phyloP scores from a whole-genome alignment of 2,888 invertebrate species.

The Andrena trimmerana region DNA sequence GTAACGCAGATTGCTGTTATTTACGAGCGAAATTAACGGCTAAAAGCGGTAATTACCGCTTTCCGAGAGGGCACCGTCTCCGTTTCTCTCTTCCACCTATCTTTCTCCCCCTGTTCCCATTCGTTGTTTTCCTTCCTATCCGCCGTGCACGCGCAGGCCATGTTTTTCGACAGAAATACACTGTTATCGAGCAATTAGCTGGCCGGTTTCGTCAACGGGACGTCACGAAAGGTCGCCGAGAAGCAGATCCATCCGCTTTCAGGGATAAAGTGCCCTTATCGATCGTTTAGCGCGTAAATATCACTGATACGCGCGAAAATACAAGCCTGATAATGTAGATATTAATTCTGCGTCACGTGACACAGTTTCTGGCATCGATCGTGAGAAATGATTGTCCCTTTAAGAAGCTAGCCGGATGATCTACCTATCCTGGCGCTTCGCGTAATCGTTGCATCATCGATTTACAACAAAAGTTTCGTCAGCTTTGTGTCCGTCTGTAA shows the following conservation, averaged over 20 bases:
- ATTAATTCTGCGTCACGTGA: neutral
- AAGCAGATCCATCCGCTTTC: neutral
- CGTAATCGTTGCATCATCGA: conserved; percentile 38
- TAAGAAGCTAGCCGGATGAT: neutral
- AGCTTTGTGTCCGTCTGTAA: conserved; percentile 2
- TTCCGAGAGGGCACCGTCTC: neutral
- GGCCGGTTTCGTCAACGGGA: neutral
- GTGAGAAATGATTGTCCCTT: neutral
- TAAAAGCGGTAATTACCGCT: conserved; percentile 38
- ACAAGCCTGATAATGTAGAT: conserved; percentile 17
- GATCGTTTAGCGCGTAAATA: conserved; percentile 18
- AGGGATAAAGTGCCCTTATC: conserved; percentile 13
- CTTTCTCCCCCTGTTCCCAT: neutral
- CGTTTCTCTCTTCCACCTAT: neutral
- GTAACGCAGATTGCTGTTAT: conserved; percentile 22
- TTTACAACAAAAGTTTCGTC: conserved; percentile 17
- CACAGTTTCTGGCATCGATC: neutral
- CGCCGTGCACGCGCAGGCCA: neutral
- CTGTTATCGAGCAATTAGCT: conserved; percentile 56
- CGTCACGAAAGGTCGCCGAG: conserved; percentile 23
- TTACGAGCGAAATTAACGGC: conserved; percentile 25
- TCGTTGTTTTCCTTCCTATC: conserved; percentile 5
- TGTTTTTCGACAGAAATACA: conserved; percentile 24
- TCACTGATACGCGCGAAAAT: neutral
- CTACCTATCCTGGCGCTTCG: neutral